These are phyloP conservation scores for Dorcus parallelipipedus DNA, from an alignment of 2,888 invertebrate genomes.

Conservation along the genomic window DNA sequence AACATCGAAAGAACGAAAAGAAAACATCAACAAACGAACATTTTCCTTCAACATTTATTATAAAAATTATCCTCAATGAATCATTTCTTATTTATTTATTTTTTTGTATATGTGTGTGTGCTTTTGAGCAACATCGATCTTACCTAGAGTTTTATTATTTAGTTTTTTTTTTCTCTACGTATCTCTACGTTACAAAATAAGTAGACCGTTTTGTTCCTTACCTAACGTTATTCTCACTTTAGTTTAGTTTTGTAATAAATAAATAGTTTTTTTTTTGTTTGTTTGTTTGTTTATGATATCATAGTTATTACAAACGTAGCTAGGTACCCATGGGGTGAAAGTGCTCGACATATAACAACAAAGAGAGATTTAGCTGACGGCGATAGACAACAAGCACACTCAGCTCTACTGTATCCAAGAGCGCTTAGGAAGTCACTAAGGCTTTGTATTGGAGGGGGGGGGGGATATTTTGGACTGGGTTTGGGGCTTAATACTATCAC, in stretches of 20 bases:
- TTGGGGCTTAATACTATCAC: background rate
- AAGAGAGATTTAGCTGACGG: background rate
- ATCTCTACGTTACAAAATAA: conserved; percentile 24
- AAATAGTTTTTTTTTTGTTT: conserved; percentile 24
- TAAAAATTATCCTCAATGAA: conserved; percentile 25
- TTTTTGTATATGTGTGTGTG: conserved; percentile 21
- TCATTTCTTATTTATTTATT: conserved; percentile 25
- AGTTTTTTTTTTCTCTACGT: conserved; percentile 19
- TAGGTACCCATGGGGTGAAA: conserved; percentile 5
- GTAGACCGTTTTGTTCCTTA: conserved; percentile 24
- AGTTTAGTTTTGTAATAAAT: conserved; percentile 26
- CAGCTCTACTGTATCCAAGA: background rate
- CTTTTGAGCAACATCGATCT: conserved; percentile 27
- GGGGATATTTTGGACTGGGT: background rate
- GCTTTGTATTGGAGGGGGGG: background rate
- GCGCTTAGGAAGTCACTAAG: background rate
- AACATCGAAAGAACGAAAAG: conserved; percentile 23
- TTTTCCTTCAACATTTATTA: conserved; percentile 21
- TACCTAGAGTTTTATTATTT: conserved; percentile 18
- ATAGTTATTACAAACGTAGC: conserved; percentile 5
- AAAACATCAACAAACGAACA: conserved; percentile 27
- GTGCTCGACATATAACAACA: conserved; percentile 13
- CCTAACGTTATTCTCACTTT: conserved; percentile 29
- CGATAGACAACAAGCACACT: background rate
- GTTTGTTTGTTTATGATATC: background rate